Conservation (phyloP, 30 jellyfish, hydroid and myxozoan genomes). For the Clytia hemisphaerica region DNA sequence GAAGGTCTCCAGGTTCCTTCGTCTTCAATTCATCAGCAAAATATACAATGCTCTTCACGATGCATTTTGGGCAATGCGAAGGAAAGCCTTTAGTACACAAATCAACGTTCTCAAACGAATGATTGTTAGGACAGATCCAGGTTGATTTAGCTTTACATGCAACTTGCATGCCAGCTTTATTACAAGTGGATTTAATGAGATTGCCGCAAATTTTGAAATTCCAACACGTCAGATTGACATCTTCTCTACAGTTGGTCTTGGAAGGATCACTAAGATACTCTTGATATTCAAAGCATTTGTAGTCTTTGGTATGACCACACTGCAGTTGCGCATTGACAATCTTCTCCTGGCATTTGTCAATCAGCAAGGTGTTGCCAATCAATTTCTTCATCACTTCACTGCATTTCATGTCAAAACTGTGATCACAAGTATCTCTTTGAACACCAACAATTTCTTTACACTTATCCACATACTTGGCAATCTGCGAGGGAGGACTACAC, state of each 20-base stretch:
- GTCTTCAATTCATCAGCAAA: background rate
- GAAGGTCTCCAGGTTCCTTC: background rate
- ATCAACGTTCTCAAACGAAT: background rate
- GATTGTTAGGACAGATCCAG: background rate
- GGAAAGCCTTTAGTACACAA: background rate
- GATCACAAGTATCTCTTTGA: constrained; percentile 11
- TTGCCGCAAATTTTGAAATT: background rate
- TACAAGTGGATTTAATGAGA: background rate
- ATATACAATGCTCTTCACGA: too few relatives aligned
- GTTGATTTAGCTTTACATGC: background rate
- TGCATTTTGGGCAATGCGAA: constrained; percentile 11
- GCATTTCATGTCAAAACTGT: background rate
- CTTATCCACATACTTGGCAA: background rate
- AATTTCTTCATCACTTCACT: constrained; percentile 1
- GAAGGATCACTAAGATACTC: background rate
- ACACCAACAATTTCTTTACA: constrained; percentile 2
- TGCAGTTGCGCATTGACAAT: background rate
- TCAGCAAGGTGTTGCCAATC: background rate
- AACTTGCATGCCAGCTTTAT: background rate
- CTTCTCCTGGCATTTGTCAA: background rate
- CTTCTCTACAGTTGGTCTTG: background rate
- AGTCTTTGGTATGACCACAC: background rate
- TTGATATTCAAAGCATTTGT: background rate
- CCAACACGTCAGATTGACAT: constrained; percentile 5
- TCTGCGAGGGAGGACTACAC: background rate